Percentiles rank a stretch among this genome's conserved stretches.
Evolutionary conservation across 2,113 vertebrate species (phyloP).

Genomic region (Oreocharis arfaki): DNA sequence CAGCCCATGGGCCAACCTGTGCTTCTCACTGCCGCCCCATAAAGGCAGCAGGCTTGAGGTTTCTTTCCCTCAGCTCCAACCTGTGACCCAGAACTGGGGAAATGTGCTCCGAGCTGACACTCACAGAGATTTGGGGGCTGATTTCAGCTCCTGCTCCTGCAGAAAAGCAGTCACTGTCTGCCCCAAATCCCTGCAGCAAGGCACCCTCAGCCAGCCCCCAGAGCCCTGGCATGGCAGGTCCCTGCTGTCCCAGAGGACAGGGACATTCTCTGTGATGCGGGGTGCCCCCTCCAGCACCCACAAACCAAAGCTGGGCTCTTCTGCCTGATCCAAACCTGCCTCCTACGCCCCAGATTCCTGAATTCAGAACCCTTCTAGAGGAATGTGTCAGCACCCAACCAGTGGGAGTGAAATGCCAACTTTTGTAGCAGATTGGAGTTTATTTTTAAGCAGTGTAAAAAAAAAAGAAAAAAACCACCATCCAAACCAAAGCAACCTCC

Average conservation of each 20-base stretch:
- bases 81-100: neutral
- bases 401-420: slow-evolving; percentile 35
- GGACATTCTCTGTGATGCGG: neutral
- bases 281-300: neutral
- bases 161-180: neutral
- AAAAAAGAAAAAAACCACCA: neutral
- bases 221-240: rapidly evolving
- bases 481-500: slow-evolving; percentile 20
- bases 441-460: slow-evolving; percentile 28
- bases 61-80: neutral
- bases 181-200: neutral
- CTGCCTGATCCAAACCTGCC: neutral
- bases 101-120: neutral
- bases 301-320: neutral
- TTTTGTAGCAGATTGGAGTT: slow-evolving; percentile 38
- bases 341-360: neutral
- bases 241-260: neutral
- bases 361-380: neutral
- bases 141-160: neutral
- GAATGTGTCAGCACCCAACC: neutral
- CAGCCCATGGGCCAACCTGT: rapidly evolving
- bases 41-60: neutral
- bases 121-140: neutral
- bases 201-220: neutral
- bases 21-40: neutral